These are phyloP conservation scores for Agriopis marginaria DNA, from an alignment of 2,888 invertebrate species.

Conservation along the genomic window DNA sequence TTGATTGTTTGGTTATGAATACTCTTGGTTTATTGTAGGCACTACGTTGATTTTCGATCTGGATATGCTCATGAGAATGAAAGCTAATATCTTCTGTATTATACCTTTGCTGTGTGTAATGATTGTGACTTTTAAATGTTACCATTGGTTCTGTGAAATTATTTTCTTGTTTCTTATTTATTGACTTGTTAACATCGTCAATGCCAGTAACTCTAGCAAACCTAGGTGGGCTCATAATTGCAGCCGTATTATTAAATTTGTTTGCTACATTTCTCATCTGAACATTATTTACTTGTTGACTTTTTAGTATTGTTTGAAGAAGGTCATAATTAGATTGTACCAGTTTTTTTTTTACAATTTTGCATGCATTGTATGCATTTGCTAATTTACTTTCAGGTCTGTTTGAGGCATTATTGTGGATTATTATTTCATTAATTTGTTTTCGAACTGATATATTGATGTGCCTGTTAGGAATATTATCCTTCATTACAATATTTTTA, in stretches of 20 bases:
- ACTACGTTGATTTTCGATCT: not conserved
- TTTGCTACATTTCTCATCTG: slow-evolving; percentile 5
- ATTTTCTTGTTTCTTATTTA: slow-evolving; percentile 30
- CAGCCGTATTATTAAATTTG: slow-evolving; percentile 4
- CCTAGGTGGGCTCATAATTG: slow-evolving; percentile 16
- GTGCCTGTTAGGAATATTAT: slow-evolving; percentile 42
- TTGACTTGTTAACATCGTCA: not conserved
- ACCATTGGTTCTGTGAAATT: slow-evolving; percentile 5
- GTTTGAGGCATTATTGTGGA: slow-evolving; percentile 44
- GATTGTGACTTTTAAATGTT: slow-evolving; percentile 65
- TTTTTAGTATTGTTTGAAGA: slow-evolving; percentile 61
- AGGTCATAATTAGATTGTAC: slow-evolving; percentile 68
- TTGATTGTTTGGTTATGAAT: slow-evolving; percentile 59
- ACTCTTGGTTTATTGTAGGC: slow-evolving; percentile 36
- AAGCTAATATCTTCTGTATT: slow-evolving; percentile 12
- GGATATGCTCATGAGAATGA: slow-evolving; percentile 7
- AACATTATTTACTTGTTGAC: slow-evolving; percentile 42
- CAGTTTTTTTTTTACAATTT: slow-evolving; percentile 31
- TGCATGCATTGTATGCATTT: not conserved
- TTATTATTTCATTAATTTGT: slow-evolving; percentile 48
- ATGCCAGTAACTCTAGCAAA: not conserved
- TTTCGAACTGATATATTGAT: slow-evolving; percentile 44
- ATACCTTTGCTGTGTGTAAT: slow-evolving; percentile 38
- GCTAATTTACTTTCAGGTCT: not conserved
- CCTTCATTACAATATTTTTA: slow-evolving; percentile 44